Conservation (phyloP, 2,888 invertebrate genomes). For the Ceriagrion tenellum region DNA sequence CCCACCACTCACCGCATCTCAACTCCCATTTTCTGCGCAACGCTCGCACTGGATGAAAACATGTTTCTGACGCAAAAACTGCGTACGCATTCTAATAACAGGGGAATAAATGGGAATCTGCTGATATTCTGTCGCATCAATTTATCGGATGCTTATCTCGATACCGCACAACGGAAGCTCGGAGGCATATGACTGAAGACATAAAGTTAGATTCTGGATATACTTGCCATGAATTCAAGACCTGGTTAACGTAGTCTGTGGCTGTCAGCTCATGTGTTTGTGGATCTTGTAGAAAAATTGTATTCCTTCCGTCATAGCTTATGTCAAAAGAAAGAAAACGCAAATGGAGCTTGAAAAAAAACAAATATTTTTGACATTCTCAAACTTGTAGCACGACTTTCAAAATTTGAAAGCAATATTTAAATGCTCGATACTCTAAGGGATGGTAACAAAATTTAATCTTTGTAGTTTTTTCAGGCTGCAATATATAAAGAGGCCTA, state of each 20-base stretch:
- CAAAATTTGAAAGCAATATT: too few species aligned
- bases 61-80: not conserved
- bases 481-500: too few species aligned
- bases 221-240: not conserved
- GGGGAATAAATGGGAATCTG: not conserved
- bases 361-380: too few species aligned
- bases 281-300: too few species aligned
- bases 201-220: not conserved
- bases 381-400: too few species aligned
- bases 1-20: not conserved
- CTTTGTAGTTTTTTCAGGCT: too few species aligned
- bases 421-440: too few species aligned
- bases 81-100: not conserved
- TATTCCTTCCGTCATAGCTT: too few species aligned
- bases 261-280: too few species aligned
- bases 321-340: too few species aligned
- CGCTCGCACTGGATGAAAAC: not conserved
- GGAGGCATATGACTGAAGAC: not conserved
- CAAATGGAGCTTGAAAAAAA: too few species aligned
- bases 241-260: not conserved
- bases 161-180: not conserved
- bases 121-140: not conserved
- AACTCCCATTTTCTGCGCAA: slow-evolving; percentile 11
- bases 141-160: not conserved
- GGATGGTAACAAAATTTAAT: too few species aligned